Evolutionary conservation across 2,113 vertebrate genomes (phyloP).

Genomic region (human): GRCh38 chr2:83139501-83140000

Average conservation of each 20-base stretch:
- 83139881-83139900: neutral
- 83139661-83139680: too few species aligned
- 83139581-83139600: too few species aligned
- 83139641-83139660: too few species aligned
- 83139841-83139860: neutral
- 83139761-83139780: neutral
- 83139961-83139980: neutral
- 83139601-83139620: too few species aligned
- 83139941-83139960: neutral
- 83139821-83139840: neutral
- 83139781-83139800: neutral
- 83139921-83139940: neutral
- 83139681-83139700: too few species aligned
- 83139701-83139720: too few species aligned
- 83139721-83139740: neutral
- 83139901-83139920: neutral
- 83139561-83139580: too few species aligned
- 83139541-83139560: too few species aligned
- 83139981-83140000: neutral
- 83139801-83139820: neutral
- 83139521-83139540: too few species aligned
- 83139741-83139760: neutral
- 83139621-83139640: too few species aligned
- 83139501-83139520: too few species aligned
- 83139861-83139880: neutral